Evolutionary conservation across 2,113 vertebrate species (phyloP), one percentile per base, ranked within the genome.

Genomic region (Tyto alba): DNA sequence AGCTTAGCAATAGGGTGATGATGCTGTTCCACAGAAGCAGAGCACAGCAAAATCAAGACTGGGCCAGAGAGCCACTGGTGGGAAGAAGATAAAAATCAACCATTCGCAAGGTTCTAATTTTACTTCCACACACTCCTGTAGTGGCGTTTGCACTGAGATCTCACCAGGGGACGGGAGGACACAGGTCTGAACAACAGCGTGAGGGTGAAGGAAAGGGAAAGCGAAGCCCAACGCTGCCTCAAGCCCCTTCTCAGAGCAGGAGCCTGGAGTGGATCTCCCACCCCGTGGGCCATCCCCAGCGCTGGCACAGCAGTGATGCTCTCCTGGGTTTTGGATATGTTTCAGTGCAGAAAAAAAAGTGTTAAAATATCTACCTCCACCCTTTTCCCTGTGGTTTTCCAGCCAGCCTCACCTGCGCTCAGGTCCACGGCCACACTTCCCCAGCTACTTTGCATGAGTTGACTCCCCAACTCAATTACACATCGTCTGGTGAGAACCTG

Each of bases 201-300:
- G 16, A 1, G 30, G 43, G 38, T 4, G 10, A 47, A 40, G 16
- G 48, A 36, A 60, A 47, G 22, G 34, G 38, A 52, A 69, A 29
- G 60, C 1, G 0, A 63, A 74, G 34, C 52, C 56, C 50, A 41
- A 1, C 0, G 2, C n/a, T 68, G 36, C 52, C 53, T 50, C 55
- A 7, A 52, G 41, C 11, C 14, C 36, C 27, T 19, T 72, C 57
- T 29, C 52, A 13, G 64, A 36, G 71, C 36, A 12, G 47, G 53
- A 0, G 4, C 40, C 34, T 11, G 53, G 72, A 16, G 12, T 7
- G 36, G 32, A 7, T 30, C 74, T 69, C 29, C 67, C 41, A n/a
- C 27, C 41, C 55, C 6, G 3, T 0, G 4, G 73, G 75, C 63
- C 34, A 27, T 4, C 21, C 36, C 43, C 10, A n/a, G 17, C 1